Evolutionary conservation across 2,113 vertebrate genomes (phyloP).

Genomic region (Turdus rufiventris): DNA sequence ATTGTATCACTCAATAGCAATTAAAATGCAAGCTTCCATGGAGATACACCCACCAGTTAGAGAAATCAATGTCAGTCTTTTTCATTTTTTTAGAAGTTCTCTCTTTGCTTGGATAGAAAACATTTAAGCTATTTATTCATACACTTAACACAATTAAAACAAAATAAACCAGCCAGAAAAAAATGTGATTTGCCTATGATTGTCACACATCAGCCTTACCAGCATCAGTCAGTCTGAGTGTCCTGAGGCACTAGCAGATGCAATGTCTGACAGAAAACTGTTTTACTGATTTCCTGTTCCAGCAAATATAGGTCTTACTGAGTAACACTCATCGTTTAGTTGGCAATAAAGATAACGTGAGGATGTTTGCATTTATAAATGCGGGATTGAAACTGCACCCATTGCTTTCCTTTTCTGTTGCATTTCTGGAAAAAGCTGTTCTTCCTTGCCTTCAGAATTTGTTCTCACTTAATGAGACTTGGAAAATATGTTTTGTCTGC

Average conservation of each 20-base stretch:
- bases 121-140: constrained; percentile 59
- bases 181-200: constrained; percentile 47
- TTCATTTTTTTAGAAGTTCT: constrained; percentile 8
- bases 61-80: constrained; percentile 1
- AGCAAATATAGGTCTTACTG: constrained; percentile 11
- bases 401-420: not conserved
- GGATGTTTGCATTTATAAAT: not conserved
- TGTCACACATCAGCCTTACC: constrained; percentile 33
- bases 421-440: not conserved
- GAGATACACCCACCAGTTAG: not conserved
- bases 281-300: constrained; percentile 5
- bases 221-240: constrained; percentile 11
- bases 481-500: not conserved
- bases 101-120: constrained; percentile 22
- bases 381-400: not conserved
- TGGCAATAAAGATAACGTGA: not conserved
- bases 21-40: not conserved
- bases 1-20: not conserved
- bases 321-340: not conserved
- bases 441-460: not conserved
- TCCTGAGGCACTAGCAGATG: constrained; percentile 32
- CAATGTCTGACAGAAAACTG: constrained; percentile 47
- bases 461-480: not conserved
- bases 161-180: constrained; percentile 59
- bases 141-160: constrained; percentile 58